Base-by-base conservation (phyloP, 2,888 invertebrate species). In the Neelides folsomi region DNA sequence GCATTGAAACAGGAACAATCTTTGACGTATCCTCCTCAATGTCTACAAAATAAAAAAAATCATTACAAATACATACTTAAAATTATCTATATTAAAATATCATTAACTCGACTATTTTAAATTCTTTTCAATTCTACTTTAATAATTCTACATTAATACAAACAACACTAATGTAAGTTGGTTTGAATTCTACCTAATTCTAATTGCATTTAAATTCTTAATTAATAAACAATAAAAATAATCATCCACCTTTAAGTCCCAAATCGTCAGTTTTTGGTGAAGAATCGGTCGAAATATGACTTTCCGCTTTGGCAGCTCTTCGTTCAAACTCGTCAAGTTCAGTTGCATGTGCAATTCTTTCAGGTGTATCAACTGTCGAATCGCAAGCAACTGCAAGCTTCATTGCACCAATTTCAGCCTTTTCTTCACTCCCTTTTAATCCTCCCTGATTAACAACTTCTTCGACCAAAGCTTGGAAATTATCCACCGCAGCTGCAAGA, bases 351-450 rank as follows among this genome's bases (percentile, higher is more conserved):
- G 34, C 27, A 12, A 36, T 36, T 8, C 37, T 18, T 39, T 59
- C 59, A 0, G 62, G 59, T 6, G 59, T 59, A 34, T 59, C 59
- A 1, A 62, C 62, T 19, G 62, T 62, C 7, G 60, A 60, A 42
- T 62, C 62, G 34, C 62, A 62, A 20, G 49, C 44, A 19, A 53
- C 49, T 2, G 51, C 47, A 16, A 41, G 41, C 4, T 52, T 52
- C 1, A 12, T 34, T 3, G 13, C 18, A n/a, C 36, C 47, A 9
- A 52, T 2, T 41, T 51, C 51, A 12, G n/a, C 45, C 18, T 37
- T 5, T 3, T 15, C 47, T 2, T 5, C 38, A 2, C 15, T 47
- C 15, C 16, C 13, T 12, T 13, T 19, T 4, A 4, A 15, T 9
- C 43, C 44, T 9, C 13, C 27, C 8, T 13, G 12, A 15, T 10